Evolutionary conservation across 2,888 invertebrate species (phyloP).

Genomic region (Cybosia mesomella): DNA sequence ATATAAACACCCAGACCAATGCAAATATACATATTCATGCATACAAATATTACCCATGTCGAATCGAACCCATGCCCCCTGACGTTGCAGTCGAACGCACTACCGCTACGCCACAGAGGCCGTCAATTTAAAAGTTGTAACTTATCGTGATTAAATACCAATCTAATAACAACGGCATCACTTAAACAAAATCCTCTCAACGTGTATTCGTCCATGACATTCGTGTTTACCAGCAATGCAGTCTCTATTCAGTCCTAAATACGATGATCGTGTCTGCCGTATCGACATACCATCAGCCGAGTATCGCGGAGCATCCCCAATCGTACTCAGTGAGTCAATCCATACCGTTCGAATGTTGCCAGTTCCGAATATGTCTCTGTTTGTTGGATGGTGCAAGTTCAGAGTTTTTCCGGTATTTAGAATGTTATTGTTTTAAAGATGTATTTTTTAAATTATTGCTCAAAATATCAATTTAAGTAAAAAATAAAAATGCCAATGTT

Average conservation of each 20-base stretch:
- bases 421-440: not conserved
- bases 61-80: no score
- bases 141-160: not conserved
- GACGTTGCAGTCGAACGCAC: no score
- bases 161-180: not conserved
- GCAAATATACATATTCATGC: no score
- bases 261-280: conserved; percentile 6
- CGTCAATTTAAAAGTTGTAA: no score
- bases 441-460: not conserved
- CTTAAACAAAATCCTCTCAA: not conserved
- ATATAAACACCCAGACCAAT: no score
- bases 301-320: conserved; percentile 48
- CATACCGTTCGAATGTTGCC: conserved; percentile 65
- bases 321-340: conserved; percentile 65
- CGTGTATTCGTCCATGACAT: not conserved
- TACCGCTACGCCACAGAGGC: no score
- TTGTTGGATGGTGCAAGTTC: conserved; percentile 36
- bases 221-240: not conserved
- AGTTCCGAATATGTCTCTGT: conserved; percentile 61
- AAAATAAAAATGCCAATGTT: no score
- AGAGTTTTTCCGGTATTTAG: conserved; percentile 12
- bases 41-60: no score
- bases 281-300: conserved; percentile 25
- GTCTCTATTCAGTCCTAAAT: conserved; percentile 2
- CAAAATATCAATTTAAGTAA: no score